Evolutionary conservation across 2,797 vertebrate species (phyloP), one percentile per base, ranked within the genome.

Genomic region (Malurus leucopterus): DNA sequence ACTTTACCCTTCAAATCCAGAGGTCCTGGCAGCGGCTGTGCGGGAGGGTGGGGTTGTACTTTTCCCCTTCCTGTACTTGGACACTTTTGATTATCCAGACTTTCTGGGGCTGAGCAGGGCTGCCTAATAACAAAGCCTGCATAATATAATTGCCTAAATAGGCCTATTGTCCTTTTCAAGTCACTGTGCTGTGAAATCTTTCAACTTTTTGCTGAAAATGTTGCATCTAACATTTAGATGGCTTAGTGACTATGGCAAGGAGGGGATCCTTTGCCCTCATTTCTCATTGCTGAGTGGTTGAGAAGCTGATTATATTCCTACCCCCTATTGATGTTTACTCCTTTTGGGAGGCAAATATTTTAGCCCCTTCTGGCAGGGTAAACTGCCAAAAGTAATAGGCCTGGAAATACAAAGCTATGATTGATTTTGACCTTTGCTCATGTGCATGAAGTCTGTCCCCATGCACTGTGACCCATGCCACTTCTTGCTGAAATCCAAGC

Each of bases 371-470:
- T 91, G 81, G 70, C 84, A 88, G 81, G 84, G 81, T 88, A 90
- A 93, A 92, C 88, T 95, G 89, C 84, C 77, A 91, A 92, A 93
- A 89, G 88, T 94, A 72, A 91, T 91, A 92, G 88, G 64, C 54
- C 79, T 88, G 88, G 92, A 94, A 85, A 87, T 91, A 86, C 81
- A 91, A 89, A 93, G 86, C 74, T 93, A 71, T 93, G 93, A 93
- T 93, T 93, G 93, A 95, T 94, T 94, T 76, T 94, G 91, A 93
- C 93, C 92, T 95, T 94, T 95, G 95, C 85, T 94, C 86, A 73
- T 17, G 41, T 84, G 92, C 89, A 70, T 89, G 86, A 90, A 95
- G 93, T 69, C 91, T 89, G 86, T 93, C 91, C 86, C 89, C 89
- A 86, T 93, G 93, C 94, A 94, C 87, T 76, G 83, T 93, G 94